Evolutionary conservation across 2,113 vertebrate species (phyloP).

Genomic region (Gobiocypris rarus): DNA sequence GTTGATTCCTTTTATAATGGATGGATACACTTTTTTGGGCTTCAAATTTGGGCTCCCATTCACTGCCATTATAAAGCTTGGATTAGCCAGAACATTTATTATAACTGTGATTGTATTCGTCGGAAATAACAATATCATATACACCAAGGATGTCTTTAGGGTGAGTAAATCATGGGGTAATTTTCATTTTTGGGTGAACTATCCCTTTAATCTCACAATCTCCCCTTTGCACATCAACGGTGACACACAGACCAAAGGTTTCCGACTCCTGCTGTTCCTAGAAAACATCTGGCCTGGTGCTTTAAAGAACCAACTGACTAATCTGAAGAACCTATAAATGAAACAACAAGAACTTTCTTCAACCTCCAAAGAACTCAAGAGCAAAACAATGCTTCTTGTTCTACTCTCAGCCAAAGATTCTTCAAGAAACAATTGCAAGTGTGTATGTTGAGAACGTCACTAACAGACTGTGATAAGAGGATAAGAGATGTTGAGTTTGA

Average conservation of each 20-base stretch:
- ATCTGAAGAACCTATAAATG: slow-evolving; percentile 17
- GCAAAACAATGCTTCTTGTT: background rate
- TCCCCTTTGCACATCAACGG: background rate
- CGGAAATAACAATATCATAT: too few relatives aligned
- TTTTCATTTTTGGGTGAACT: too few relatives aligned
- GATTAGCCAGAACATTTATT: too few relatives aligned
- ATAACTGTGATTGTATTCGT: too few relatives aligned
- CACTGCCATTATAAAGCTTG: too few relatives aligned
- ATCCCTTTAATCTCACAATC: background rate
- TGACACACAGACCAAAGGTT: background rate
- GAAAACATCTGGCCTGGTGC: background rate
- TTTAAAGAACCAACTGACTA: background rate
- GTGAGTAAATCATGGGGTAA: too few relatives aligned
- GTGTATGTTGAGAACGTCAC: background rate
- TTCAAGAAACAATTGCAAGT: background rate
- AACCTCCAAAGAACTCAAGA: background rate
- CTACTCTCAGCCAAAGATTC: background rate
- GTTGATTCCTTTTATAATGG: too few relatives aligned
- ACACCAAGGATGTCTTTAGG: too few relatives aligned
- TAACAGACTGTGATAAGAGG: background rate
- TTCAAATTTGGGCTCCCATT: too few relatives aligned
- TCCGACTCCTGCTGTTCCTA: background rate
- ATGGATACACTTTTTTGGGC: too few relatives aligned
- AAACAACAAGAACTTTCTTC: background rate
- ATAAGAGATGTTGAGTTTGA: background rate